phyloP scores from a whole-genome alignment of 2,797 vertebrate species.

The Rhabdophis nuchalis region DNA sequence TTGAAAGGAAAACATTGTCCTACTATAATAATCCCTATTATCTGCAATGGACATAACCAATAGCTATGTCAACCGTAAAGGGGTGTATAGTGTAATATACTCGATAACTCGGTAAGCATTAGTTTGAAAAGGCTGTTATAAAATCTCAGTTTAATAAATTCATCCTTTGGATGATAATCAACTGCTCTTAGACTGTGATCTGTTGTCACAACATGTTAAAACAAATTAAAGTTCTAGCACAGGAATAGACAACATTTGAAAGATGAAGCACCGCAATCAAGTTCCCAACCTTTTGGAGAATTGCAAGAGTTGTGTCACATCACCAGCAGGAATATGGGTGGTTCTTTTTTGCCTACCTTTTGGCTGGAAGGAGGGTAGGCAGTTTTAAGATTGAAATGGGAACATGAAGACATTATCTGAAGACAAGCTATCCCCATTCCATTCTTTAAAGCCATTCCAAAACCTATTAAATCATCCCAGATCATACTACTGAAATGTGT shows the following conservation, averaged over 20 bases:
- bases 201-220: background rate
- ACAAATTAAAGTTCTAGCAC: too few relatives aligned
- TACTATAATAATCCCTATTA: background rate
- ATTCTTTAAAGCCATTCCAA: background rate
- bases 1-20: background rate
- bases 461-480: background rate
- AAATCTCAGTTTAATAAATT: background rate
- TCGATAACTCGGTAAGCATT: background rate
- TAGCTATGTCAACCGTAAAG: background rate
- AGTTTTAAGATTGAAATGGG: too few relatives aligned
- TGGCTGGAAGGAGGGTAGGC: too few relatives aligned
- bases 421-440: background rate
- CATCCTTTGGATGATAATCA: background rate
- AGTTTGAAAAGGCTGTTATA: background rate
- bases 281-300: too few relatives aligned
- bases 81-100: background rate
- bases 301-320: too few relatives aligned
- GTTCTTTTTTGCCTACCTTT: too few relatives aligned
- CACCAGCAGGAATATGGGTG: too few relatives aligned
- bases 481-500: background rate
- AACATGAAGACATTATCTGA: too few relatives aligned
- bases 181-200: background rate
- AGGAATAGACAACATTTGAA: background rate
- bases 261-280: too few relatives aligned
- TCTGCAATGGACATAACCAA: background rate